phyloP scores from a whole-genome alignment of 2,113 vertebrate genomes.

The Mus pahari region DNA sequence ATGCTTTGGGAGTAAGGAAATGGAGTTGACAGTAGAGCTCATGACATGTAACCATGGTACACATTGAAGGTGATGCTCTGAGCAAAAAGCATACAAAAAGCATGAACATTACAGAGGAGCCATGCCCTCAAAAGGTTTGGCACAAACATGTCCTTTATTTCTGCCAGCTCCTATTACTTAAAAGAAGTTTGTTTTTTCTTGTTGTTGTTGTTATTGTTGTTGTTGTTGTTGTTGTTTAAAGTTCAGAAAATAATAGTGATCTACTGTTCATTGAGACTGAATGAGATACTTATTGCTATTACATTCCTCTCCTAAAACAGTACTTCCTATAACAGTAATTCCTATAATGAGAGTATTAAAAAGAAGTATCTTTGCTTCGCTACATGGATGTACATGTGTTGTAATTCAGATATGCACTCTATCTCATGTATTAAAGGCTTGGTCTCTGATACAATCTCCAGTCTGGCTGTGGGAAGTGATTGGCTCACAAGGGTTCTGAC shows the following conservation, averaged over 20 bases:
- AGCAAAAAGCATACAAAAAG: not conserved
- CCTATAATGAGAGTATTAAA: not conserved
- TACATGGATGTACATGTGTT: not conserved
- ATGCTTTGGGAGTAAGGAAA: not conserved
- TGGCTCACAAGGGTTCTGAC: not conserved
- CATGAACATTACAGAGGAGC: not conserved
- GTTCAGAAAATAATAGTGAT: not conserved
- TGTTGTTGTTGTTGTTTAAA: not conserved
- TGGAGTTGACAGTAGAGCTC: not conserved
- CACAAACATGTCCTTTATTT: not conserved
- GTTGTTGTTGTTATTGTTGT: no score
- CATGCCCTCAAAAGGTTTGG: not conserved
- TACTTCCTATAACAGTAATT: not conserved
- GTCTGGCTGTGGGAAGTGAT: not conserved
- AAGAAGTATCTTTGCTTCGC: not conserved
- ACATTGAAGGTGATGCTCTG: not conserved
- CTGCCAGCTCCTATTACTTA: not conserved
- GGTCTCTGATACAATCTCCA: not conserved
- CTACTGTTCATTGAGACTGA: not conserved
- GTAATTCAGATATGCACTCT: not conserved
- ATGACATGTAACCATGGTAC: not conserved
- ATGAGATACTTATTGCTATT: not conserved
- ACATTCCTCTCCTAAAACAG: not conserved
- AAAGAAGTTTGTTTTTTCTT: not conserved
- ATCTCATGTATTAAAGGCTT: not conserved